These are phyloP conservation scores for Agrilus cyanescens DNA, from an alignment of 2,888 invertebrate genomes.

Conservation along the genomic window DNA sequence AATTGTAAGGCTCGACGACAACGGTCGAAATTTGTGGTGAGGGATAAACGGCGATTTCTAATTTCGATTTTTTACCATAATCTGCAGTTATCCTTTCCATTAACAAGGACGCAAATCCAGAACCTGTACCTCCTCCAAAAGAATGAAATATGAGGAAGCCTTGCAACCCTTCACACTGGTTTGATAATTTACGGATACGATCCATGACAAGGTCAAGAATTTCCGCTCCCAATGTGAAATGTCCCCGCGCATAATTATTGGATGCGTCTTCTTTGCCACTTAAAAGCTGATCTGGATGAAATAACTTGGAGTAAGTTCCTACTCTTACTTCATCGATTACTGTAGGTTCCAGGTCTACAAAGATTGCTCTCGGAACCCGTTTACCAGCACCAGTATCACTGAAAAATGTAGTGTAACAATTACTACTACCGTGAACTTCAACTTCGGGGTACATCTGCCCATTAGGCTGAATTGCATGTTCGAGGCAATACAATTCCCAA, in stretches of 20 bases:
- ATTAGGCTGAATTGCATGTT: no score
- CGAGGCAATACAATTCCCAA: no score
- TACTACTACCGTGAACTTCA: constrained; percentile 11
- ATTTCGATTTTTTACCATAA: constrained; percentile 87
- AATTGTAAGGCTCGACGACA: constrained; percentile 82
- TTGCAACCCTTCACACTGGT: constrained; percentile 74
- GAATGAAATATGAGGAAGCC: constrained; percentile 90
- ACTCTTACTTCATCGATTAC: constrained; percentile 76
- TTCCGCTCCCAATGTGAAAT: constrained; percentile 85
- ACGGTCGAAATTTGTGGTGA: constrained; percentile 79
- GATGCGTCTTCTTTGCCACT: constrained; percentile 89
- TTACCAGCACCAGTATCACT: constrained; percentile 68
- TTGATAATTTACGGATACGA: constrained; percentile 66
- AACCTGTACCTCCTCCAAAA: constrained; percentile 86
- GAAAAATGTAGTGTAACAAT: constrained; percentile 53
- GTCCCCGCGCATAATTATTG: constrained; percentile 86
- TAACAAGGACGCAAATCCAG: constrained; percentile 81
- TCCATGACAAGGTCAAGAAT: constrained; percentile 76
- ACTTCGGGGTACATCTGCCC: no score
- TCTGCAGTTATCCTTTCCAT: constrained; percentile 87
- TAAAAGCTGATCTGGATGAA: constrained; percentile 85
- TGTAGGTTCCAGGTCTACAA: constrained; percentile 74
- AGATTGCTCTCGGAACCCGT: constrained; percentile 70
- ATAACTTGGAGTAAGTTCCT: constrained; percentile 70
- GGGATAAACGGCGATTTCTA: constrained; percentile 89